A percentile compares a stretch with the other conserved stretches of the same genome.
These are phyloP conservation scores for Cephalotes varians DNA, from an alignment of 2,888 invertebrate species.

Conservation along the genomic window DNA sequence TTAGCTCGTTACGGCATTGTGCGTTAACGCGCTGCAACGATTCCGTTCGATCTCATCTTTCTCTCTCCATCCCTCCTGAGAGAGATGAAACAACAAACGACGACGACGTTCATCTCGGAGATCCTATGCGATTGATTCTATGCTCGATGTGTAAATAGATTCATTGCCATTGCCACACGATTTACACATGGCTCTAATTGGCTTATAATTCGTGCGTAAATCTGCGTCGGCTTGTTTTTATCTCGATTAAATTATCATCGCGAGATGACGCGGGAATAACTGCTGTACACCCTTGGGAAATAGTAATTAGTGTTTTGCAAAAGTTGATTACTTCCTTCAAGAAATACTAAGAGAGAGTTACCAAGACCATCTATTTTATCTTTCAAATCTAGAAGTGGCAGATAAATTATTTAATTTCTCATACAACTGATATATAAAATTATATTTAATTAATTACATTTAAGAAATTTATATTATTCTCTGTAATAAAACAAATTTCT, in stretches of 20 bases:
- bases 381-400: not conserved
- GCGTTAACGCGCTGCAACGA: slow-evolving; percentile 74
- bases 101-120: slow-evolving; percentile 26
- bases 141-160: slow-evolving; percentile 29
- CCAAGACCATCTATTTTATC: slow-evolving; percentile 20
- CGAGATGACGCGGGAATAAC: slow-evolving; percentile 25
- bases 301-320: slow-evolving; percentile 24
- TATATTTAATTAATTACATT: too few relatives aligned
- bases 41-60: slow-evolving; percentile 42
- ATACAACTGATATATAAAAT: not conserved
- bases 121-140: slow-evolving; percentile 41
- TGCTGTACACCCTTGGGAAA: not conserved
- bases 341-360: not conserved
- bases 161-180: not conserved
- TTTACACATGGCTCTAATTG: slow-evolving; percentile 39
- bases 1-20: slow-evolving; percentile 82
- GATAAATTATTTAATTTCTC: slow-evolving; percentile 1
- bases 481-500: not conserved
- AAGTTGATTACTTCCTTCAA: slow-evolving; percentile 23
- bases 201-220: slow-evolving; percentile 29
- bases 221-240: slow-evolving; percentile 7
- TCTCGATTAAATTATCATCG: slow-evolving; percentile 38
- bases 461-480: slow-evolving; percentile 2
- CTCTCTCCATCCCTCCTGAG: not conserved
- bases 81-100: slow-evolving; percentile 9